phyloP scores from a whole-genome alignment of 92 coral and sea anemone species.

The Bergia sp. region DNA sequence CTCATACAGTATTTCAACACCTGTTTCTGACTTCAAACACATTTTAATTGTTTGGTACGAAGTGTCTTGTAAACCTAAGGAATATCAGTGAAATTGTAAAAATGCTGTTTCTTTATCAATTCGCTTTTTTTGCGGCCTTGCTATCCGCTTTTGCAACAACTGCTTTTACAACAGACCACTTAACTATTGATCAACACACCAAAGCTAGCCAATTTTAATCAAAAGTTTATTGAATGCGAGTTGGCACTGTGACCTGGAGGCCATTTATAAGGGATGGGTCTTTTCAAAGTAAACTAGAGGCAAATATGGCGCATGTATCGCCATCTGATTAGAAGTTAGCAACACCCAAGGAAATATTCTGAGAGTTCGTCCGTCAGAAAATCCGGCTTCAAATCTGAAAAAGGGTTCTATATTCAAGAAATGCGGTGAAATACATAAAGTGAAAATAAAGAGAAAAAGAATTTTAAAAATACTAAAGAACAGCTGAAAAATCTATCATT shows the following conservation, averaged over 20 bases:
- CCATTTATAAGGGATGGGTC: not conserved
- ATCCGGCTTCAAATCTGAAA: not conserved
- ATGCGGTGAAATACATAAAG: not conserved
- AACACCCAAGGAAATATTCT: not conserved
- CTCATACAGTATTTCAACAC: no score
- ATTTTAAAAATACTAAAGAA: not conserved
- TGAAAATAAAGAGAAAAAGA: not conserved
- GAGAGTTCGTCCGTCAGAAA: not conserved
- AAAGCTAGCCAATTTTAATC: not conserved
- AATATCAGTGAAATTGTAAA: no score
- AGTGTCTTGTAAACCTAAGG: no score
- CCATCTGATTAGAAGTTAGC: not conserved
- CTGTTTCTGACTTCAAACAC: no score
- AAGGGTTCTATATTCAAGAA: not conserved
- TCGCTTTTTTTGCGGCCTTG: not conserved
- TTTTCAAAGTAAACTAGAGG: no score
- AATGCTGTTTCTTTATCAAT: not conserved
- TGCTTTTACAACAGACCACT: not conserved
- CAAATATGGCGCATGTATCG: not conserved
- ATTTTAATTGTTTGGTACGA: no score
- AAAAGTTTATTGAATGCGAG: not conserved
- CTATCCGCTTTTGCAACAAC: not conserved
- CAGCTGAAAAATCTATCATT: not conserved
- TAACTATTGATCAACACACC: not conserved
- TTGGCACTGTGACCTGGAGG: not conserved